A percentile compares a stretch with the other conserved stretches of the same genome.
Evolutionary conservation across 2,888 invertebrate species (phyloP).

Genomic region (Margaritifera margaritifera): DNA sequence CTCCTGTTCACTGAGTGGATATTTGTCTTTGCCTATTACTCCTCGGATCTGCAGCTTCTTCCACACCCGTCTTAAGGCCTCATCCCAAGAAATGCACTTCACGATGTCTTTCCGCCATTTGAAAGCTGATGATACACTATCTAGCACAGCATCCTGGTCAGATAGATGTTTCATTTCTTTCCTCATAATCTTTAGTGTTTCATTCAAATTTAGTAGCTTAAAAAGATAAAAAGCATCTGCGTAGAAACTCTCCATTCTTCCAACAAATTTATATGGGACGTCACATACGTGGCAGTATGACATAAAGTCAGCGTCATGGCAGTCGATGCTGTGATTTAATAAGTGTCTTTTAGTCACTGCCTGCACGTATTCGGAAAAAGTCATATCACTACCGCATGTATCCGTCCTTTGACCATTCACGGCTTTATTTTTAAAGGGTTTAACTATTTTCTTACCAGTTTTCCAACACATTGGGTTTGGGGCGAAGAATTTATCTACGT

Average conservation of each 20-base stretch:
- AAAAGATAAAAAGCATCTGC: slow-evolving; percentile 31
- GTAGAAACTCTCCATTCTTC: slow-evolving; percentile 45
- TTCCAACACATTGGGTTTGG: slow-evolving; percentile 44
- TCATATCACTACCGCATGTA: slow-evolving; percentile 41
- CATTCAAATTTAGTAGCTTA: slow-evolving; percentile 15
- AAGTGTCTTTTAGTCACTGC: slow-evolving; percentile 34
- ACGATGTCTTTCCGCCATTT: slow-evolving; percentile 20
- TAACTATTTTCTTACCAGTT: slow-evolving; percentile 15
- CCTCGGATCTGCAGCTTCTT: slow-evolving; percentile 36
- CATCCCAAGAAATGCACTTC: slow-evolving; percentile 27
- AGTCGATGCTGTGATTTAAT: slow-evolving; percentile 21
- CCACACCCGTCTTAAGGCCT: slow-evolving; percentile 33
- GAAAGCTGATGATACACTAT: slow-evolving; percentile 28
- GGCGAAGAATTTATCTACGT: slow-evolving; percentile 50
- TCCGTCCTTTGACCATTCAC: not conserved
- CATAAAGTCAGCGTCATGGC: slow-evolving; percentile 41
- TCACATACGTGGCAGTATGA: slow-evolving; percentile 41
- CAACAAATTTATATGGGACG: slow-evolving; percentile 39
- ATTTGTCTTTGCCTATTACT: slow-evolving; percentile 27
- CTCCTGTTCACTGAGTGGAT: slow-evolving; percentile 22
- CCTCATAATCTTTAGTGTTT: slow-evolving; percentile 10
- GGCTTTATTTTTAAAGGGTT: slow-evolving; percentile 10
- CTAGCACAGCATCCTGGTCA: slow-evolving; percentile 32
- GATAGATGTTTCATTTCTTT: slow-evolving; percentile 14
- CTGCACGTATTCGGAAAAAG: slow-evolving; percentile 47